Conservation (phyloP, 1,140 invertebrate genomes). For the Heliconius himera region DNA sequence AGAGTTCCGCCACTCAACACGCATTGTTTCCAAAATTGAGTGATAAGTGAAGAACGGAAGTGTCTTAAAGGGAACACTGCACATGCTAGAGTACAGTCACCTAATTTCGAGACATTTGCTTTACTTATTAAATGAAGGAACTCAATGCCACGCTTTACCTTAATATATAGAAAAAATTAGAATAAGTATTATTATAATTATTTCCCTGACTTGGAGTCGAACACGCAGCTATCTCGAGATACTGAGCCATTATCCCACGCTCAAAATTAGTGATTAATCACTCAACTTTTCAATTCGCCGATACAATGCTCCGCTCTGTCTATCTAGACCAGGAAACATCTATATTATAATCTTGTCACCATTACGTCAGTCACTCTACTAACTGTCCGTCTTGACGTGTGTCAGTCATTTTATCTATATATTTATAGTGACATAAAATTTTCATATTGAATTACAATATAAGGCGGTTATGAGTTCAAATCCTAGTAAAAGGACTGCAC, state of each 20-base stretch:
- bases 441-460: conserved; percentile 2
- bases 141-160: no score
- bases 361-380: not conserved
- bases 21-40: no score
- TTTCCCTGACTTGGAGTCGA: not conserved
- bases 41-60: no score
- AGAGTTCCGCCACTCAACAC: no score
- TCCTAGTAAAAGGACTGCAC: not conserved
- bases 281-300: not conserved
- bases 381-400: not conserved
- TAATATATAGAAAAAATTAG: no score
- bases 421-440: not conserved
- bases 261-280: not conserved
- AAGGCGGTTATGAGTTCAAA: not conserved
- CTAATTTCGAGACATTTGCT: no score
- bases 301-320: not conserved
- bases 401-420: not conserved
- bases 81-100: no score
- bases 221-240: not conserved
- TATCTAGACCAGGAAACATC: not conserved
- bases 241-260: not conserved
- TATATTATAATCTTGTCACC: not conserved
- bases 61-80: no score
- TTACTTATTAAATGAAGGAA: no score
- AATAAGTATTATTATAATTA: not conserved